phyloP scores from a whole-genome alignment of 2,888 invertebrate genomes.

The Xylota sylvarum region DNA sequence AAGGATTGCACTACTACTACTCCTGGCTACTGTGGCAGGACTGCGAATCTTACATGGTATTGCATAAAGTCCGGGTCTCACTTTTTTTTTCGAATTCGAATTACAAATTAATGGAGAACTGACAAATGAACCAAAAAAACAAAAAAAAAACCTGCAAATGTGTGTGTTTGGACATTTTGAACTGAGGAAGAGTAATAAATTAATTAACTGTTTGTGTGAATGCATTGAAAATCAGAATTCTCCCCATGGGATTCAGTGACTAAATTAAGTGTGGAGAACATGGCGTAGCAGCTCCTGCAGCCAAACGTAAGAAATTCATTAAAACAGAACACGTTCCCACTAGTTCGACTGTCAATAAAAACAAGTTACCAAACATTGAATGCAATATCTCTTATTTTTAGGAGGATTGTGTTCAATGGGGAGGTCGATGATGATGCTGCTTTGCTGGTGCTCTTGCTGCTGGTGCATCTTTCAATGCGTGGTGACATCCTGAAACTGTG shows the following conservation, averaged over 20 bases:
- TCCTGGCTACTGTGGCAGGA: background rate
- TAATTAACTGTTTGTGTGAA: slow-evolving; percentile 72
- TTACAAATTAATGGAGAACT: slow-evolving; percentile 71
- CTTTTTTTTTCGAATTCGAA: slow-evolving; percentile 55
- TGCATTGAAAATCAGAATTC: slow-evolving; percentile 51
- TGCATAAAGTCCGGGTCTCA: slow-evolving; percentile 23
- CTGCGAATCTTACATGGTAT: too few relatives aligned
- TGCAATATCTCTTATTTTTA: slow-evolving; percentile 61
- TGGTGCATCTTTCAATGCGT: background rate
- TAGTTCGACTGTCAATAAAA: slow-evolving; percentile 80
- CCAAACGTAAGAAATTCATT: slow-evolving; percentile 78
- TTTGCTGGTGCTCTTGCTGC: too few relatives aligned
- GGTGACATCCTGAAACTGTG: slow-evolving; percentile 13
- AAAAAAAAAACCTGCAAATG: background rate
- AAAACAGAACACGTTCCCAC: slow-evolving; percentile 80
- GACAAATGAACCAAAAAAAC: slow-evolving; percentile 59
- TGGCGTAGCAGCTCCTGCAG: slow-evolving; percentile 45
- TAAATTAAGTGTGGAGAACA: slow-evolving; percentile 68
- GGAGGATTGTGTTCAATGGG: slow-evolving; percentile 48
- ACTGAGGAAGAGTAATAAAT: slow-evolving; percentile 65
- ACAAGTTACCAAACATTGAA: slow-evolving; percentile 69
- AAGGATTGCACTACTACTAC: background rate
- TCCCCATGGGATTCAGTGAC: slow-evolving; percentile 42
- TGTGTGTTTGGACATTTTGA: slow-evolving; percentile 51
- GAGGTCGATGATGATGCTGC: slow-evolving; percentile 19